Percentiles rank a stretch among this genome's conserved stretches.
Conservation (phyloP, 1,140 invertebrate genomes). For the Zaprionus kolodkinae region DNA sequence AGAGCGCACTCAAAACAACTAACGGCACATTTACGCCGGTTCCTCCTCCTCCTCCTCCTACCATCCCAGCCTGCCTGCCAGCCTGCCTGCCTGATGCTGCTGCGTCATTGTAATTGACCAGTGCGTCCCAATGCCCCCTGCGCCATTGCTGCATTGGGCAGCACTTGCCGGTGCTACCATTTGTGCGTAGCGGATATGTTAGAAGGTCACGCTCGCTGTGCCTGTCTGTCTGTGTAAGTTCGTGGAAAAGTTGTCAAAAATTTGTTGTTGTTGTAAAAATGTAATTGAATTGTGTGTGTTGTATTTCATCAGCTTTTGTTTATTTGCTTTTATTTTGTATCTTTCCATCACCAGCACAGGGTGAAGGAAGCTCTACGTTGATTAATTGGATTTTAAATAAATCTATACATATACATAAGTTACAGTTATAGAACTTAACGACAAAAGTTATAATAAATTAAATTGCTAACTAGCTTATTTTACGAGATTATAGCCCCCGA, state of each 20-base stretch:
- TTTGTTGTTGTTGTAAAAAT: too few species aligned
- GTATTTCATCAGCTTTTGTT: neutral
- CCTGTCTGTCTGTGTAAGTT: neutral
- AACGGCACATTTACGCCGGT: neutral
- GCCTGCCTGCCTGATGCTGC: conserved; percentile 1
- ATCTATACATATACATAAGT: neutral
- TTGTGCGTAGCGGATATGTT: neutral
- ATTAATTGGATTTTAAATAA: neutral
- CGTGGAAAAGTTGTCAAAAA: neutral
- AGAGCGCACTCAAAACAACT: neutral
- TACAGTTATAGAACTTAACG: too few species aligned
- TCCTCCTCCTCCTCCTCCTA: neutral
- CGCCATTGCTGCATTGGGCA: neutral
- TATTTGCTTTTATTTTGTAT: neutral
- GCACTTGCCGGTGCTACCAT: neutral
- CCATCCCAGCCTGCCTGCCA: neutral
- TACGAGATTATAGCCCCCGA: too few species aligned
- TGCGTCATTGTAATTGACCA: conserved; percentile 6
- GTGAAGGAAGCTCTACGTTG: neutral
- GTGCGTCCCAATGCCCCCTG: neutral
- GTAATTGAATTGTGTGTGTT: neutral
- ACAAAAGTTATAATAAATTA: too few species aligned
- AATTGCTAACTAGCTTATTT: too few species aligned
- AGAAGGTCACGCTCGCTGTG: neutral
- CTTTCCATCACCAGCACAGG: too few species aligned